Evolutionary conservation across 2,113 vertebrate genomes (phyloP).

Genomic region (Microcebus griseorufus): DNA sequence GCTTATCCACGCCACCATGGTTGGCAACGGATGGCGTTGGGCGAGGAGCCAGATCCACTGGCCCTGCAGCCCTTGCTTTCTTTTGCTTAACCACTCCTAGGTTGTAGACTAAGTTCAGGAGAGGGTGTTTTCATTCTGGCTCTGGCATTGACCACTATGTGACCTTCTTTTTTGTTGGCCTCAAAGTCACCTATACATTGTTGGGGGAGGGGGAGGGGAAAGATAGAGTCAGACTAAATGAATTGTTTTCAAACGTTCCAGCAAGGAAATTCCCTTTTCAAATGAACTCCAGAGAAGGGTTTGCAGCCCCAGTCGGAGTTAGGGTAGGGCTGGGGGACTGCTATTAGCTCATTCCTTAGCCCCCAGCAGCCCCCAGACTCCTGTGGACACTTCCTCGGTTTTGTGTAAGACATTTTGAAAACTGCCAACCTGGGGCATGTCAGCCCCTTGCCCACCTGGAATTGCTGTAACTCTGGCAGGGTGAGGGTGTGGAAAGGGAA

Average conservation of each 20-base stretch:
- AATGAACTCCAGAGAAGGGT: not conserved
- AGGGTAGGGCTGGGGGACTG: not conserved
- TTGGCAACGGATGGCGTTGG: not conserved
- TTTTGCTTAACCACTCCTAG: not conserved
- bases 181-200: not conserved
- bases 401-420: not conserved
- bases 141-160: not conserved
- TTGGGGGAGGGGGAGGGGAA: not conserved
- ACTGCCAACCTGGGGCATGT: not conserved
- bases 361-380: not conserved
- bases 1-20: not conserved
- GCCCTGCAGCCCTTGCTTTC: not conserved
- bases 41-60: not conserved
- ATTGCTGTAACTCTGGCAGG: constrained; percentile 3
- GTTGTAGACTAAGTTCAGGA: not conserved
- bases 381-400: not conserved
- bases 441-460: not conserved
- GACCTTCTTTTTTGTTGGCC: not conserved
- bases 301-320: not conserved
- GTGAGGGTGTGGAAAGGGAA: not conserved
- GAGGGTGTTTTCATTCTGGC: not conserved
- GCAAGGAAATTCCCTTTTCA: not conserved
- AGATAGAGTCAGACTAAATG: not conserved
- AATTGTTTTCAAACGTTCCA: constrained; percentile 17
- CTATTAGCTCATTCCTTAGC: not conserved